Base-by-base conservation (phyloP, 2,888 invertebrate species). In the Acheta domesticus region DNA sequence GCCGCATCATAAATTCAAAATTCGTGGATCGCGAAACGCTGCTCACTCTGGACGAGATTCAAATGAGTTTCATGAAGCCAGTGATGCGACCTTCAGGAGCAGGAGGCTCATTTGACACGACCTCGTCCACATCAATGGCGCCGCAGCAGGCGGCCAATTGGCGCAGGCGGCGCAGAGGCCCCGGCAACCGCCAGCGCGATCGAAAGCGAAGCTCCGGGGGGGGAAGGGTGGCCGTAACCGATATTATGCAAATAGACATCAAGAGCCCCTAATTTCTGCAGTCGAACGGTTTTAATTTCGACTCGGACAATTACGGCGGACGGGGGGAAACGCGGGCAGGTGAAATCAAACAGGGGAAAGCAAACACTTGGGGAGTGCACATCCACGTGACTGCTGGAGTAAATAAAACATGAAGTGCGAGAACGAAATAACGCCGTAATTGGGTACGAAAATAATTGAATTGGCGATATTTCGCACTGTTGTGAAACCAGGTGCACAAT, bases 161-260 rank as follows among this genome's bases (percentile, higher is more conserved):
- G 36, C 36, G 36, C 36, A 36, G 36, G 5, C 36, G 36, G 5
- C 4, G 1, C 36, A 8, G 5, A 5, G 36, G 5, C 4, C 1
- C 36, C 36, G 5, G 5, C 36, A 36, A 36, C 8, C 36, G 8
- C 0, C 36, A 8, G 36, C 36, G 8, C 36, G 8, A 36, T 36
- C 36, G 36, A 36, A 4, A 5, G 36, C 36, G 8, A 36, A 5
- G 8, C 36, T 5, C 0, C 36, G 8, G 2, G 36, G 36, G n/a
- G n/a, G n/a, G n/a, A n/a, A n/a, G n/a, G 36, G 36, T 36, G 8
- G 36, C 5, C 36, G 36, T 8, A 12, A 12, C n/a, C 62, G n/a
- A 62, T 62, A 62, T 62, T 62, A 62, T 62, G 62, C 62, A 62
- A 62, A 62, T 62, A n/a, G n/a, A n/a, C 14, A 62, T 62, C 62